Conservation (phyloP, 2,797 vertebrate genomes). For the Anguilla megastoma region DNA sequence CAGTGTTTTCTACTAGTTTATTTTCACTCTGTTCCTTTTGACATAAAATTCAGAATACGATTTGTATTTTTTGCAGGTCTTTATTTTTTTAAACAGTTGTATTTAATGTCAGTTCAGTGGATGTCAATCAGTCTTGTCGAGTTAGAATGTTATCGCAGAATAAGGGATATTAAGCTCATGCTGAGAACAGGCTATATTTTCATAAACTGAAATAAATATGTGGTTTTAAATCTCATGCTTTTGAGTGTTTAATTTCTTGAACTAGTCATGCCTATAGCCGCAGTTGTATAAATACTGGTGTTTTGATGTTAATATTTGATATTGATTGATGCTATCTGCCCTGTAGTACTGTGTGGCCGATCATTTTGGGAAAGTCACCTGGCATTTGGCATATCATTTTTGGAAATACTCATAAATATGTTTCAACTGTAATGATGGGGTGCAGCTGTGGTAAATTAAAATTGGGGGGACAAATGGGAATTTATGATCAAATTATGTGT, state of each 20-base stretch:
- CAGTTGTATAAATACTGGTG: neutral
- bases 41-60: conserved; percentile 25
- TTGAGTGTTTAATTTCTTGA: neutral
- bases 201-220: neutral
- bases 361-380: no score
- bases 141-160: neutral
- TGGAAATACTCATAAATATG: no score
- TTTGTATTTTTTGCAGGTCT: conserved; percentile 17
- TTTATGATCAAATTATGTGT: neutral
- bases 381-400: no score
- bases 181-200: neutral
- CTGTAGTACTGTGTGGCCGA: no score
- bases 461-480: neutral
- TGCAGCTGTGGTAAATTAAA: neutral
- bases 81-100: conserved; percentile 13
- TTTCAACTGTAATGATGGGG: neutral
- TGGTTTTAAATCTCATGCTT: neutral
- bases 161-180: neutral
- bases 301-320: neutral
- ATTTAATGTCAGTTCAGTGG: neutral
- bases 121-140: no score
- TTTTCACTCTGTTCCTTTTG: neutral
- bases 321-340: no score
- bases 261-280: neutral
- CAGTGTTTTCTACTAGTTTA: neutral